A percentile compares a stretch with the other conserved stretches of the same genome.
Evolutionary conservation across 2,888 invertebrate genomes (phyloP).

Genomic region (Heliconius erato): DNA sequence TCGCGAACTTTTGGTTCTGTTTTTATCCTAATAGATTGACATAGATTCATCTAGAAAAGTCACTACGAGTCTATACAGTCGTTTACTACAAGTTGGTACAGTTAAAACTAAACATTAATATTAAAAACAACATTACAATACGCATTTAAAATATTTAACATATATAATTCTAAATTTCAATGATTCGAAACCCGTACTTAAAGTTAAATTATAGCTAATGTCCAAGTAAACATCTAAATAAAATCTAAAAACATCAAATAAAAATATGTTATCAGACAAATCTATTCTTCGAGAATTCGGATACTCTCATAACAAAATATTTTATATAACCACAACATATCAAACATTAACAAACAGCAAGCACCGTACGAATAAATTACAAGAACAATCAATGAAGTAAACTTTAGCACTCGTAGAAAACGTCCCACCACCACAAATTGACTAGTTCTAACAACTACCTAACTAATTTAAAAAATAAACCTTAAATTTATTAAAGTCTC

Average conservation of each 20-base stretch:
- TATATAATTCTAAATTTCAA: conserved; percentile 71
- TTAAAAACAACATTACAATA: conserved; percentile 60
- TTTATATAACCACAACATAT: conserved; percentile 66
- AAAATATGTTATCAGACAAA: conserved; percentile 62
- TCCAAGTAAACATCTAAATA: conserved; percentile 65
- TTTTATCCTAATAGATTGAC: conserved; percentile 67
- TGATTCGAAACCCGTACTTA: conserved; percentile 76
- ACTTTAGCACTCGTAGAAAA: conserved; percentile 81
- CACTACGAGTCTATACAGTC: conserved; percentile 78
- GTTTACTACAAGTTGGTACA: conserved; percentile 70
- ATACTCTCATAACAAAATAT: conserved; percentile 65
- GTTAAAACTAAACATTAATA: conserved; percentile 63
- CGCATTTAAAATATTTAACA: conserved; percentile 70
- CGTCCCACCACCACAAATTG: conserved; percentile 83
- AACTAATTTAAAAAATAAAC: conserved; percentile 69
- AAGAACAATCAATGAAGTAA: conserved; percentile 74
- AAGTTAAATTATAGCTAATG: conserved; percentile 65
- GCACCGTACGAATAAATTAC: conserved; percentile 80
- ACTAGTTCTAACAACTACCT: conserved; percentile 83
- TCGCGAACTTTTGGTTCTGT: conserved; percentile 76
- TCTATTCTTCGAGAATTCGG: conserved; percentile 74
- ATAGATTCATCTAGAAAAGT: conserved; percentile 74
- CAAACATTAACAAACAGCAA: conserved; percentile 80
- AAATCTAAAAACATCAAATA: conserved; percentile 60
- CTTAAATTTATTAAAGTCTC: conserved; percentile 80